A percentile compares a stretch with the other conserved stretches of the same genome.
Evolutionary conservation across 1,140 invertebrate species (phyloP).

Genomic region (Heliconius melpomene): DNA sequence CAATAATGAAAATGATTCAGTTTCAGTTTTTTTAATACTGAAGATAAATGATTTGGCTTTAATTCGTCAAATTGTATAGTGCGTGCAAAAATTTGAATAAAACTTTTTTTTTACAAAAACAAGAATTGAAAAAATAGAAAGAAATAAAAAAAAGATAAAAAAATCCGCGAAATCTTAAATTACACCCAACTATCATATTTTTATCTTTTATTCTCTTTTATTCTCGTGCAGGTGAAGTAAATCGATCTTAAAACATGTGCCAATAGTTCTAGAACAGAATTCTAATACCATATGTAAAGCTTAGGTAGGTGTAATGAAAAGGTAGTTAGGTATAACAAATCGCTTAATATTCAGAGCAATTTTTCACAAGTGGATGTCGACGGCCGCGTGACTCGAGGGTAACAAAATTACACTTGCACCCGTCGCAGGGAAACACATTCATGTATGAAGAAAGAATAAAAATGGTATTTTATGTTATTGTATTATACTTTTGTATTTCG

Average conservation of each 20-base stretch:
- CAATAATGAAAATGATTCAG: too few species aligned
- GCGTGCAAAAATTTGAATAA: too few species aligned
- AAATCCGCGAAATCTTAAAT: background rate
- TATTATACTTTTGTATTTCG: background rate
- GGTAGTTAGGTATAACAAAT: constrained; percentile 39
- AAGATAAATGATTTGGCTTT: too few species aligned
- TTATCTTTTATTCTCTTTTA: too few species aligned
- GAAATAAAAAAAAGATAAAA: background rate
- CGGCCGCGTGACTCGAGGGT: constrained; percentile 42
- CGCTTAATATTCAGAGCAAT: constrained; percentile 52
- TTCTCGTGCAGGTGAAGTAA: background rate
- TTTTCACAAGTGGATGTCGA: constrained; percentile 48
- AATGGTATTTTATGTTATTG: constrained; percentile 1
- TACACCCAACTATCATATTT: background rate
- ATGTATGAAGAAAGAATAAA: constrained; percentile 1
- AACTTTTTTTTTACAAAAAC: too few species aligned
- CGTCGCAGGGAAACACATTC: constrained; percentile 38
- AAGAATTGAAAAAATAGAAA: too few species aligned
- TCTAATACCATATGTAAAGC: background rate
- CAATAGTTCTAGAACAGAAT: background rate
- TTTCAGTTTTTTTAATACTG: too few species aligned
- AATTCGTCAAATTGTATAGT: too few species aligned
- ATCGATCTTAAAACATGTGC: background rate
- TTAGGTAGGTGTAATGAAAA: constrained; percentile 24
- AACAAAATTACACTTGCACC: constrained; percentile 49